phyloP scores from a whole-genome alignment of 1,140 invertebrate species.

The Platorchestia sp. region DNA sequence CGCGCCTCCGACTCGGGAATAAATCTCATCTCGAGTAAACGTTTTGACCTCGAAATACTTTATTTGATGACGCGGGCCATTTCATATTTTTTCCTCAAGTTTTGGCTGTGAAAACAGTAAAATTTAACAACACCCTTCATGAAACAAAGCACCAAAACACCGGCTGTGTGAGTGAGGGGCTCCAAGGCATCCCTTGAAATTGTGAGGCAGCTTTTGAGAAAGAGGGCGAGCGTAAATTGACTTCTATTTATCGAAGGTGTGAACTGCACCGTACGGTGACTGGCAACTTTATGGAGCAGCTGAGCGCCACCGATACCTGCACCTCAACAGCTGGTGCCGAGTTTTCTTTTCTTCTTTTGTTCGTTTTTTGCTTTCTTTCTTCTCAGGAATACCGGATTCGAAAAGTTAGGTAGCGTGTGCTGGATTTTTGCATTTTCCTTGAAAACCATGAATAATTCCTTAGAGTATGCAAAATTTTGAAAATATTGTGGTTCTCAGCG shows the following conservation, averaged over 20 bases:
- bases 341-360: too few species aligned
- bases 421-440: not conserved
- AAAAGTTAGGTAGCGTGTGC: not conserved
- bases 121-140: too few species aligned
- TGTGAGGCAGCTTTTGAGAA: not conserved
- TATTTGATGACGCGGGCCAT: too few species aligned
- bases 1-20: too few species aligned
- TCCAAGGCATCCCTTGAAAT: not conserved
- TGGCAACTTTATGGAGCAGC: not conserved
- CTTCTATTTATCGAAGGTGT: slow-evolving; percentile 8
- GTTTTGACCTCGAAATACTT: too few species aligned
- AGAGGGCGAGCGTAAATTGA: not conserved
- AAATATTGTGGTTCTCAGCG: too few species aligned
- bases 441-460: not conserved
- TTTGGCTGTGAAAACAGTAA: too few species aligned
- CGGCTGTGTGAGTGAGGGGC: too few species aligned
- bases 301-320: not conserved
- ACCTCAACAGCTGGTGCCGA: not conserved
- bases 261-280: not conserved
- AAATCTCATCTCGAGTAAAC: too few species aligned
- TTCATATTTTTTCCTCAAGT: too few species aligned
- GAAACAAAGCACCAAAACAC: too few species aligned
- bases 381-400: not conserved
- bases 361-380: too few species aligned
- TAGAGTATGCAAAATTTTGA: not conserved